Evolutionary conservation across 2,113 vertebrate genomes (phyloP).

Genomic region (Dendrocopos noguchii): DNA sequence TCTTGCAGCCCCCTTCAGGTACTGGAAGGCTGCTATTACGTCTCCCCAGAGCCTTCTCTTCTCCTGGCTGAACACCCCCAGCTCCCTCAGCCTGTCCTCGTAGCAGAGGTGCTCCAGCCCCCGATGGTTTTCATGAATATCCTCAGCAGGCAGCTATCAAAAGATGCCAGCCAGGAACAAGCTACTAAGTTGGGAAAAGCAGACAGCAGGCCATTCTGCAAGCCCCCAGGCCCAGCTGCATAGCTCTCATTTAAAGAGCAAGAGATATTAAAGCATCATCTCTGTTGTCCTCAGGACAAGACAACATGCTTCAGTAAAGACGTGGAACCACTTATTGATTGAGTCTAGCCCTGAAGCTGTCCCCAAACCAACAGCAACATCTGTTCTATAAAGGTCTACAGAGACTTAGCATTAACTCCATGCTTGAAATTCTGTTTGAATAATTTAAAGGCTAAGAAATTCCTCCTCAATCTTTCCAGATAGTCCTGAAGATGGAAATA

Average conservation of each 20-base stretch:
- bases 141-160: neutral
- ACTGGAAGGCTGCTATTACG: too few species aligned
- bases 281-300: neutral
- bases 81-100: too few species aligned
- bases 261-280: neutral
- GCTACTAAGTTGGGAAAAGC: neutral
- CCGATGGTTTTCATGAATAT: neutral
- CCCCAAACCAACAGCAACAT: neutral
- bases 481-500: neutral
- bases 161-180: neutral
- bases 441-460: neutral
- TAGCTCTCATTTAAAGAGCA: neutral
- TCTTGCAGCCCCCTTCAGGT: too few species aligned
- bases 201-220: neutral
- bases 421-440: neutral
- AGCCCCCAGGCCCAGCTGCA: neutral
- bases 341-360: neutral
- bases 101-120: too few species aligned
- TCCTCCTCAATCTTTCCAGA: neutral
- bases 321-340: neutral
- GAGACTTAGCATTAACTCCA: neutral
- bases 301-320: neutral
- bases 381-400: neutral
- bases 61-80: too few species aligned
- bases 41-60: too few species aligned